Evolutionary conservation across 1,140 invertebrate genomes (phyloP).

Genomic region (Solenopsis fugax): DNA sequence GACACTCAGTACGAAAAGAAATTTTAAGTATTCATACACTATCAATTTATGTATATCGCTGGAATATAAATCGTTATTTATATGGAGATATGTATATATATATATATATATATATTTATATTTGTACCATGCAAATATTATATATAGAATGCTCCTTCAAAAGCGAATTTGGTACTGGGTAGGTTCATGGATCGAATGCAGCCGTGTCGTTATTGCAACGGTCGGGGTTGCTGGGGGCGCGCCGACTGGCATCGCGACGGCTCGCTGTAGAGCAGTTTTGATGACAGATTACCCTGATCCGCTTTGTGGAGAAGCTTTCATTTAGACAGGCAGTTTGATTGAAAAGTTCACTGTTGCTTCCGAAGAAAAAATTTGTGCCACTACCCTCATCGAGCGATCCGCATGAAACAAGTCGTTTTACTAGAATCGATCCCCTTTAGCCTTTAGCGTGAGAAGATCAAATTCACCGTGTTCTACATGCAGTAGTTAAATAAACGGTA

Average conservation of each 20-base stretch:
- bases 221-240: constrained; percentile 77
- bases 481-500: constrained; percentile 2
- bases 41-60: neutral
- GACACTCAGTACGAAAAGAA: neutral
- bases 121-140: constrained; percentile 3
- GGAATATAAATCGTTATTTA: constrained; percentile 10
- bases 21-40: neutral
- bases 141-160: constrained; percentile 22
- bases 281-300: constrained; percentile 87
- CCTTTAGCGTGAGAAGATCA: constrained; percentile 43
- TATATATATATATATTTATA: neutral
- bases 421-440: constrained; percentile 45
- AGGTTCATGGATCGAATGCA: constrained; percentile 52
- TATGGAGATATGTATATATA: too few species aligned
- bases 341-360: constrained; percentile 83
- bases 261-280: constrained; percentile 82
- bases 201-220: constrained; percentile 66
- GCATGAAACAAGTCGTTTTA: constrained; percentile 23
- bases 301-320: constrained; percentile 86
- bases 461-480: neutral
- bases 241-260: constrained; percentile 82
- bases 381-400: constrained; percentile 59
- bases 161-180: constrained; percentile 49
- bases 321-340: constrained; percentile 86
- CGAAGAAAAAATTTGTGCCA: constrained; percentile 74